Evolutionary conservation across 2,888 invertebrate species (phyloP), one percentile per base, ranked within the genome.

Genomic region (Brachyptera putata): DNA sequence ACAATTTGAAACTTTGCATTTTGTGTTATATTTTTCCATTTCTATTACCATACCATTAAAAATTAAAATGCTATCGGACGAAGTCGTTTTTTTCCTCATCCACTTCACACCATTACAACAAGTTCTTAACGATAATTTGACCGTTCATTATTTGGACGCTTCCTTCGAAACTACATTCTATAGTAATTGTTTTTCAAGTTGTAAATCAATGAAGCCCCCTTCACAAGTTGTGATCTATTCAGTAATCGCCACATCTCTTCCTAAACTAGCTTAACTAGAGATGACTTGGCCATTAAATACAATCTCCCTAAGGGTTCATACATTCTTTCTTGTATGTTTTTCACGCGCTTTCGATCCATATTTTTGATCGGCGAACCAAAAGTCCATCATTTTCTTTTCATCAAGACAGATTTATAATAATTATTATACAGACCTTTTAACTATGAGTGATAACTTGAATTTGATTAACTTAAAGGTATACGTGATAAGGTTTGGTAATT

Each of bases 161-260:
- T n/a, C n/a, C n/a, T n/a, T n/a, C 26, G 26, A 50, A 25, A 22
- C 49, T 50, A 50, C 49, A 50, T 50, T 50, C 49, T 50, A 24
- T 16, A 50, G 49, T 50, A 50, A 50, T 50, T 50, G 49, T 50
- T 50, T 50, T 50, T 9, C 30, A 50, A 5, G 49, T 25, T 3
- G 30, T 50, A 50, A 50, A 50, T 50, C 49, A 50, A 50, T 24
- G 26, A 9, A 50, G 18, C 49, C 24, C 49, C 26, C 16, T n/a
- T n/a, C n/a, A n/a, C n/a, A n/a, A n/a, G n/a, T n/a, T n/a, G n/a
- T n/a, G n/a, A n/a, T n/a, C n/a, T n/a, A n/a, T n/a, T 5, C 39
- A 11, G 34, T 34, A 5, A 37, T 37, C 39, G 39, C 39, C 39
- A 5, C 39, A 37, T 37, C 4, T 37, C 39, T 3, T 14, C 4